These are phyloP conservation scores for Pomatostomus ruficeps DNA, from an alignment of 2,113 vertebrate species.

Conservation along the genomic window DNA sequence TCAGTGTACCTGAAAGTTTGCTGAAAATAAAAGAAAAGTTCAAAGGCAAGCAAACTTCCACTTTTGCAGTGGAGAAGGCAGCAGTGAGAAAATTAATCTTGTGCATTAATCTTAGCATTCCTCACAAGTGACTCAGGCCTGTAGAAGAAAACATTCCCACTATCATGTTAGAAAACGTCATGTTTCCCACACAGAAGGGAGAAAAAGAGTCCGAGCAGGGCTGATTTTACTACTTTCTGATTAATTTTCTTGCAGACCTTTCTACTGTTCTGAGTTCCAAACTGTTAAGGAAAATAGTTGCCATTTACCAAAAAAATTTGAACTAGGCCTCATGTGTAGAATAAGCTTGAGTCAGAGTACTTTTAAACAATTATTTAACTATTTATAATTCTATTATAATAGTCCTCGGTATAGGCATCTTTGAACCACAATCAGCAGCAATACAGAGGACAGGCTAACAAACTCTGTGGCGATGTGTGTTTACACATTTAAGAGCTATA, in stretches of 20 bases:
- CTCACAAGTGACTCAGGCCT: constrained; percentile 60
- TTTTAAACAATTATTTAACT: neutral
- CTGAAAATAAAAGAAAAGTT: neutral
- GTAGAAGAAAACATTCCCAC: constrained; percentile 57
- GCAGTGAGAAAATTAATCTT: constrained; percentile 51
- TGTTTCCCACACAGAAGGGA: constrained; percentile 62
- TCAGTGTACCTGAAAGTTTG: neutral
- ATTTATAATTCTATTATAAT: neutral
- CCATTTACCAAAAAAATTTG: neutral
- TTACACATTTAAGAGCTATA: neutral
- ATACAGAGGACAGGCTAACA: neutral
- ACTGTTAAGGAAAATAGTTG: neutral
- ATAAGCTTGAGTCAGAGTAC: neutral
- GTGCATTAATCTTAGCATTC: constrained; percentile 69
- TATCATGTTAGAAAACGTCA: constrained; percentile 56
- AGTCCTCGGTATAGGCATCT: neutral
- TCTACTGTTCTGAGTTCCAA: neutral
- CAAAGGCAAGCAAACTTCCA: neutral
- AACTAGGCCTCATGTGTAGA: neutral
- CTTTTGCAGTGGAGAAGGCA: neutral
- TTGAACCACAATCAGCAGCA: neutral
- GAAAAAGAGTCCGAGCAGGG: neutral
- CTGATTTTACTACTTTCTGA: neutral
- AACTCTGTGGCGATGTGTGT: rapidly evolving
- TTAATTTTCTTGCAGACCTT: neutral